Percentiles rank a stretch among this genome's conserved stretches.
These are phyloP conservation scores for Mustela nigripes DNA, from an alignment of 2,113 vertebrate genomes.

Conservation along the genomic window DNA sequence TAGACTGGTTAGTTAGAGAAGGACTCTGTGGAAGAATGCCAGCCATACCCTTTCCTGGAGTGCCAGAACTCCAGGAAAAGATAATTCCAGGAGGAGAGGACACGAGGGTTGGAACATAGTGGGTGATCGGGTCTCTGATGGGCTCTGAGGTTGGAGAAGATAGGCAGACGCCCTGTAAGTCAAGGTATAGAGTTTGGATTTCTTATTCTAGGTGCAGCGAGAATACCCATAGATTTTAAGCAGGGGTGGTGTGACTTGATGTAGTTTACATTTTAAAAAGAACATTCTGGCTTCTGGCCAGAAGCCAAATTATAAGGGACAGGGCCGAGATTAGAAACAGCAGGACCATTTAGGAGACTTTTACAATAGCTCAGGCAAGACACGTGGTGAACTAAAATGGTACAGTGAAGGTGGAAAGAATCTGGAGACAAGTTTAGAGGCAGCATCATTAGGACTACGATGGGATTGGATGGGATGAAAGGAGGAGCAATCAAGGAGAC, in stretches of 20 bases:
- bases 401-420: background rate
- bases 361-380: background rate
- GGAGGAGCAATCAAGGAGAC: background rate
- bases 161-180: background rate
- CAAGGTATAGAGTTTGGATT: background rate
- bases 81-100: background rate
- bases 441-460: background rate
- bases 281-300: background rate
- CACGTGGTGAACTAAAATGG: background rate
- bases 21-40: background rate
- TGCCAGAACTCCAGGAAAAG: background rate
- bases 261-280: slow-evolving; percentile 22
- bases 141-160: background rate
- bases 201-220: background rate
- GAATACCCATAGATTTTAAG: background rate
- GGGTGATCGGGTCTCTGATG: background rate
- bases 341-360: slow-evolving; percentile 3
- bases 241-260: background rate
- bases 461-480: background rate
- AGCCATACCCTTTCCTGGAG: background rate
- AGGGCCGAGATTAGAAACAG: background rate
- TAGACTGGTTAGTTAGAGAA: background rate
- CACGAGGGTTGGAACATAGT: background rate
- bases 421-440: background rate
- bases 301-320: background rate